Conservation (phyloP, 2,113 vertebrate species). For the Rynchops niger region DNA sequence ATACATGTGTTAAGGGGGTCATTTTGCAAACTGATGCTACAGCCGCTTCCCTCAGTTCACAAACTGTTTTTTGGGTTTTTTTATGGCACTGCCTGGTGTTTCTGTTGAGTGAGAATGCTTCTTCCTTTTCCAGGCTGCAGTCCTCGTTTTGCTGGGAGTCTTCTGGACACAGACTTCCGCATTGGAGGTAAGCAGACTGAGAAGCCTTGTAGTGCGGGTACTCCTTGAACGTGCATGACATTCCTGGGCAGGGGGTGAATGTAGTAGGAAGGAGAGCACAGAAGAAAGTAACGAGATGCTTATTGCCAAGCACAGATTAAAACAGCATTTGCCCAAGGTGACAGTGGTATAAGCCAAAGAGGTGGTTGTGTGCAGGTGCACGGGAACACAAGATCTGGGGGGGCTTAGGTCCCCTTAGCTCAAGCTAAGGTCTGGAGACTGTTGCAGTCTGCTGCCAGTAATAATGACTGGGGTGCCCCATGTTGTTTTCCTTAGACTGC, state of each 20-base stretch:
- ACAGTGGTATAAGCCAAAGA: background rate
- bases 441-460: background rate
- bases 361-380: background rate
- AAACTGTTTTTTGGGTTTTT: background rate
- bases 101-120: background rate
- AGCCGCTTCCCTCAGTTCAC: background rate
- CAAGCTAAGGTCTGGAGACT: background rate
- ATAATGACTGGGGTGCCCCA: background rate
- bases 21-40: background rate
- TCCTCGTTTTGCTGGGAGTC: constrained; percentile 32
- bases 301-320: background rate
- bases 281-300: background rate
- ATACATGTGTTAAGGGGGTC: background rate
- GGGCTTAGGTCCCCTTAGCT: background rate
- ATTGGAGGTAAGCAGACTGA: constrained; percentile 37
- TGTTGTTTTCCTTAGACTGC: background rate
- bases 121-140: constrained; percentile 56
- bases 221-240: background rate
- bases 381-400: background rate
- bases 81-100: background rate
- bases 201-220: background rate
- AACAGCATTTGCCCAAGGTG: background rate
- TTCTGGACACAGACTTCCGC: constrained; percentile 53
- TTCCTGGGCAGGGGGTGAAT: background rate
- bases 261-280: background rate